Evolutionary conservation across 2,888 invertebrate genomes (phyloP).

Genomic region (Sipha maydis): DNA sequence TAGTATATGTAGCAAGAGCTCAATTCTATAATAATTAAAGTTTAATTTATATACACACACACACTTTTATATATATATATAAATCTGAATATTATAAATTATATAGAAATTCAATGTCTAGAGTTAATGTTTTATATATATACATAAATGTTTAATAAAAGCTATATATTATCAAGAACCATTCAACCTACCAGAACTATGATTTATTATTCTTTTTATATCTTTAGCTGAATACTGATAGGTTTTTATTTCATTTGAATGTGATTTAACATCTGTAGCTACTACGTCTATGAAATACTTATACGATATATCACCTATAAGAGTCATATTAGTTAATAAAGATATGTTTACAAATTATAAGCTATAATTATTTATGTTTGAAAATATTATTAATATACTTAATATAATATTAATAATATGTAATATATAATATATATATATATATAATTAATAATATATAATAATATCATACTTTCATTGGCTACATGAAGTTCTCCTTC

Average conservation of each 20-base stretch:
- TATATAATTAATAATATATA: too few species aligned
- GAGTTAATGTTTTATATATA: too few species aligned
- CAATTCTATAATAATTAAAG: too few species aligned
- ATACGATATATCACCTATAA: constrained; percentile 79
- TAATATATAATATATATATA: too few species aligned
- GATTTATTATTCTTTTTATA: constrained; percentile 80
- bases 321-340: constrained; percentile 58
- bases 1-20: too few species aligned
- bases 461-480: constrained; percentile 72
- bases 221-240: constrained; percentile 96
- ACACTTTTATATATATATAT: too few species aligned
- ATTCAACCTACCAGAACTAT: constrained; percentile 66
- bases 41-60: too few species aligned
- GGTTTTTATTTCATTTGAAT: constrained; percentile 78
- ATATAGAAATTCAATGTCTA: too few species aligned
- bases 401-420: too few species aligned
- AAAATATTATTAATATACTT: constrained; percentile 41
- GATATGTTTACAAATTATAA: not conserved
- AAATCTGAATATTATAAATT: too few species aligned
- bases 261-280: constrained; percentile 90
- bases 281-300: constrained; percentile 97
- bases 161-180: not conserved
- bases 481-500: constrained; percentile 94
- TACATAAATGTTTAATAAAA: not conserved
- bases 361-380: not conserved